Percentiles rank a stretch among this genome's conserved stretches.
These are phyloP conservation scores for Mayetiola destructor DNA, from an alignment of 2,888 invertebrate genomes.

Conservation along the genomic window DNA sequence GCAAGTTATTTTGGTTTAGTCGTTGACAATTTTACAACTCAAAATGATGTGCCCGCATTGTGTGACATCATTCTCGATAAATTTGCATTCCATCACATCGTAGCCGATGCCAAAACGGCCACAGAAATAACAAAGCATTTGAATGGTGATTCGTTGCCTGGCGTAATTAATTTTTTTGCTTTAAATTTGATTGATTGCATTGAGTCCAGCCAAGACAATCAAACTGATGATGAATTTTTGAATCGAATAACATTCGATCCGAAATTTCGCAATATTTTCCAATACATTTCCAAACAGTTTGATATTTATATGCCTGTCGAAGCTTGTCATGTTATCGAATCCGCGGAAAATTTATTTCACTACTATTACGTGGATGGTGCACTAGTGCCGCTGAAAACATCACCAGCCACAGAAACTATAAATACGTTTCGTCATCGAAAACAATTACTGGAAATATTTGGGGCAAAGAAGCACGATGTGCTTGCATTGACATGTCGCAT, in stretches of 20 bases:
- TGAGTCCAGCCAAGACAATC: background rate
- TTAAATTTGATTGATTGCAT: background rate
- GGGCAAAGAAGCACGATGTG: too few relatives aligned
- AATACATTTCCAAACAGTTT: too few relatives aligned
- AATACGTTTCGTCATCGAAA: too few relatives aligned
- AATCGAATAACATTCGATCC: background rate
- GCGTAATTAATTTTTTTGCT: background rate
- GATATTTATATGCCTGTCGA: too few relatives aligned
- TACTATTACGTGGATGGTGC: too few relatives aligned
- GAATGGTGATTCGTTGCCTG: background rate
- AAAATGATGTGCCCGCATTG: background rate
- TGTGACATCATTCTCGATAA: background rate
- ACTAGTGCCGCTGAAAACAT: too few relatives aligned
- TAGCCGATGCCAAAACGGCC: background rate
- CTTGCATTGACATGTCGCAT: background rate
- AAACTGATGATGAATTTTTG: background rate
- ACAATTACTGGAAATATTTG: too few relatives aligned
- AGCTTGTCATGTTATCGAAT: too few relatives aligned
- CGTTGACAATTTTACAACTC: background rate
- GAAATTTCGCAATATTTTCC: background rate
- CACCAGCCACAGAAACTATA: too few relatives aligned
- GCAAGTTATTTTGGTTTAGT: background rate
- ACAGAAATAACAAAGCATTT: background rate
- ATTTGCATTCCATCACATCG: background rate
- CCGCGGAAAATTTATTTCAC: too few relatives aligned